Evolutionary conservation across 2,888 invertebrate genomes (phyloP), one percentile per base, ranked within the genome.

Genomic region (Lithophane leautieri): DNA sequence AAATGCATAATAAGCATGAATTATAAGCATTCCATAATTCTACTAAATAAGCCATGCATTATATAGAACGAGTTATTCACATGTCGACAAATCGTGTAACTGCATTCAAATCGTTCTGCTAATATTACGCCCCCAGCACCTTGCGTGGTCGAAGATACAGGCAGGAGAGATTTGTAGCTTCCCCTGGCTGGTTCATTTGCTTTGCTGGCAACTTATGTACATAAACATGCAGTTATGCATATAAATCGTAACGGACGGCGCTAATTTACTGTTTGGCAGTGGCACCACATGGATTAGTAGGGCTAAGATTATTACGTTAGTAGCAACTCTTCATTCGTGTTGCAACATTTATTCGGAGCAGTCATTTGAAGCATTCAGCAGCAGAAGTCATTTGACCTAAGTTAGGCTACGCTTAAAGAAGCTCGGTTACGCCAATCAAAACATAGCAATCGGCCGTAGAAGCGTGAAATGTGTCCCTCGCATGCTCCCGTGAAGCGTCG

Each of bases 381-480:
- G n/a, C n/a, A n/a, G n/a, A n/a, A 63, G 42, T 7, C 4, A 44
- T 44, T 19, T 40, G 19, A n/a, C 16, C 34, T 34, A 34, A 3
- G 6, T n/a, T 22, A 60, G 12, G 16, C 19, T 70, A 14, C 22
- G 34, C 60, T 60, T 12, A 19, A 50, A 60, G 34, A 44, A 34
- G 12, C 56, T 47, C 11, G 25, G 56, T 65, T 42, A 34, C 44
- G 25, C 56, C 56, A 74, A 81, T 66, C 60, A 67, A 58, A 74
- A 70, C 62, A 67, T 82, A 60, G 71, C 71, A 67, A 72, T 71
- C 70, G 82, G 67, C 69, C 63, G 82, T 78, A 61, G 69, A 85
- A 85, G 90, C 85, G 89, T 89, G 84, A 86, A 86, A 88, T 87
- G 84, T 74, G 84, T 77, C 58, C 40, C 47, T 66, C 47, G 56